Evolutionary conservation across 2,797 vertebrate genomes (phyloP).

Genomic region (Miichthys miiuy): DNA sequence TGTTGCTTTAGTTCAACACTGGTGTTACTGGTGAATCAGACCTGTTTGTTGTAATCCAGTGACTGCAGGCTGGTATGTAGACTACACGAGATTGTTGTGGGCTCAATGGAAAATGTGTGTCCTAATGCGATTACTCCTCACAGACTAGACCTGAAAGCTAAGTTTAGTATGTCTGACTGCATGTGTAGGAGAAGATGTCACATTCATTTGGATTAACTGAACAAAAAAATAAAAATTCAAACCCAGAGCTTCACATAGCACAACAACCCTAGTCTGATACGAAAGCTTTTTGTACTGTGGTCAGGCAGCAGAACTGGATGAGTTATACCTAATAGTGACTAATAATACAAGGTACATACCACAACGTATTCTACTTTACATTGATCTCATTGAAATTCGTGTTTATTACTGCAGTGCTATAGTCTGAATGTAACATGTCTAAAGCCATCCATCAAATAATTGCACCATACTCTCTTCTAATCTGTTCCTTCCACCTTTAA

Average conservation of each 20-base stretch:
- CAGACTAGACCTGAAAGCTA: neutral
- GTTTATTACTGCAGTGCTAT: neutral
- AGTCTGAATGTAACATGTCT: no score
- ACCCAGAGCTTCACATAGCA: neutral
- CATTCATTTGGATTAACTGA: neutral
- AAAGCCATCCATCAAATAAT: no score
- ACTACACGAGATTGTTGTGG: neutral
- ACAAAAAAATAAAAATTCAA: neutral
- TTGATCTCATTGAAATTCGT: neutral
- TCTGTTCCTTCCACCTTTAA: conserved; percentile 7
- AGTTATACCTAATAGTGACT: neutral
- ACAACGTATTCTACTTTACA: neutral
- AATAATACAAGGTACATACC: neutral
- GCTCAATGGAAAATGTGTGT: conserved; percentile 26
- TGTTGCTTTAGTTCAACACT: conserved; percentile 25
- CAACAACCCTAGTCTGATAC: neutral
- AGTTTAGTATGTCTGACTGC: neutral
- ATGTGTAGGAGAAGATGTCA: neutral
- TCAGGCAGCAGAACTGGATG: neutral
- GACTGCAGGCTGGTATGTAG: neutral
- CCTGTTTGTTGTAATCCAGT: conserved; percentile 21
- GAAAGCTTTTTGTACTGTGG: neutral
- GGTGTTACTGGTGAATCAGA: conserved; percentile 12
- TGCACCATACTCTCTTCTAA: neutral
- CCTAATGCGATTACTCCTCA: conserved; percentile 24